A percentile compares a stretch with the other conserved stretches of the same genome.
Evolutionary conservation across 2,888 invertebrate genomes (phyloP).

Genomic region (Isoperla grammatica): DNA sequence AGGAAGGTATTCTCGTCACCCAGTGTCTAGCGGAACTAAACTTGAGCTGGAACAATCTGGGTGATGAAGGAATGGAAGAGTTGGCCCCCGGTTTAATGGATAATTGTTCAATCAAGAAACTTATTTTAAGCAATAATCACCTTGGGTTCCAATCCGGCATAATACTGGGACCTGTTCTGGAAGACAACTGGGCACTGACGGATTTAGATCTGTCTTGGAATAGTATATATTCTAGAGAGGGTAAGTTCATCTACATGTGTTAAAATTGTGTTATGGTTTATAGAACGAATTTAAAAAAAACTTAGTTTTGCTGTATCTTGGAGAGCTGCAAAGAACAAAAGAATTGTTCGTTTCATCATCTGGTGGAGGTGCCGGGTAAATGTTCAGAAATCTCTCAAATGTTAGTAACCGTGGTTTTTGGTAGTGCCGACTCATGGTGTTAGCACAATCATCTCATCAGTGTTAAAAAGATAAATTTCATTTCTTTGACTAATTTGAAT

Average conservation of each 20-base stretch:
- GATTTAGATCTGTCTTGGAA: slow-evolving; percentile 52
- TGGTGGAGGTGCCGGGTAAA: too few species aligned
- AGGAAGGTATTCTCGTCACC: slow-evolving; percentile 1
- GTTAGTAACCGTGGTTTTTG: too few species aligned
- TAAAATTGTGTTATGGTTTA: too few species aligned
- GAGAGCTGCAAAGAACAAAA: too few species aligned
- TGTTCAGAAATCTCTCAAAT: too few species aligned
- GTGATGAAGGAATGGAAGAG: slow-evolving; percentile 11
- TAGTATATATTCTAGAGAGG: slow-evolving; percentile 43
- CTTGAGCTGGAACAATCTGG: slow-evolving; percentile 17
- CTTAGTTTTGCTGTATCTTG: too few species aligned
- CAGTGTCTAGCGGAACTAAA: slow-evolving; percentile 1
- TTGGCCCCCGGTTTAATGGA: neutral
- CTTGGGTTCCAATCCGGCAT: neutral
- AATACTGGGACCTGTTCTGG: slow-evolving; percentile 37
- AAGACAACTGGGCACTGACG: slow-evolving; percentile 43
- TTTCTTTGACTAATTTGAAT: too few species aligned
- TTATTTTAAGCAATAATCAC: slow-evolving; percentile 16
- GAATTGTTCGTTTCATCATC: too few species aligned
- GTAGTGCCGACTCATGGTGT: too few species aligned
- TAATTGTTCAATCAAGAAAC: slow-evolving; percentile 12
- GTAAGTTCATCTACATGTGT: slow-evolving; percentile 36
- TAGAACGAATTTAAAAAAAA: too few species aligned
- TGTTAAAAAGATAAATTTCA: too few species aligned
- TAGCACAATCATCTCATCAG: too few species aligned